Evolutionary conservation across 2,113 vertebrate species (phyloP).

Genomic region (Protobothrops mucrosquamatus): DNA sequence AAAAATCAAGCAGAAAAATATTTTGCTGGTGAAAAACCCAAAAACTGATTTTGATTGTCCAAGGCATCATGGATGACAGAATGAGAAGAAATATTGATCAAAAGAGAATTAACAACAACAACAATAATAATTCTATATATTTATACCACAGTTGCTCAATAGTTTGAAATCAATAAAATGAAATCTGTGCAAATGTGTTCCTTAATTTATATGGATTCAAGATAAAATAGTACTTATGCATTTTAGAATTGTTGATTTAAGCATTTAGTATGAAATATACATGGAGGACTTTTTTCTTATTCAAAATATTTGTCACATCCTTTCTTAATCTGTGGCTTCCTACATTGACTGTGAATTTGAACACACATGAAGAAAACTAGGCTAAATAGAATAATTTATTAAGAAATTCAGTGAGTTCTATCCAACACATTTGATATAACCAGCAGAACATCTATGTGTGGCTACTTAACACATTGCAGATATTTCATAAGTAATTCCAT

Average conservation of each 20-base stretch:
- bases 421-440: conserved; percentile 34
- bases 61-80: too few relatives aligned
- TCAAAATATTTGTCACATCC: background rate
- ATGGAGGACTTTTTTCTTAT: conserved; percentile 43
- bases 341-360: background rate
- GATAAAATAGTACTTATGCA: conserved; percentile 37
- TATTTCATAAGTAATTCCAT: conserved; percentile 34
- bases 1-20: background rate
- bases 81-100: background rate
- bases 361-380: background rate
- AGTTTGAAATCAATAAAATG: conserved; percentile 17
- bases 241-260: conserved; percentile 49
- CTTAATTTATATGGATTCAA: conserved; percentile 52
- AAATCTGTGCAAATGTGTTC: conserved; percentile 23
- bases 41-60: background rate
- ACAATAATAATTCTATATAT: background rate
- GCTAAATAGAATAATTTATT: conserved; percentile 26
- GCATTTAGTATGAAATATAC: conserved; percentile 16
- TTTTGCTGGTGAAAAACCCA: background rate
- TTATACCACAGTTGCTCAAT: conserved; percentile 11
- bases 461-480: conserved; percentile 17
- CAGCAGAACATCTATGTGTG: background rate
- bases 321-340: background rate
- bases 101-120: too few relatives aligned
- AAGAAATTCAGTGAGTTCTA: background rate